Evolutionary conservation across 2,888 invertebrate genomes (phyloP).

Genomic region (Arenicola marina): DNA sequence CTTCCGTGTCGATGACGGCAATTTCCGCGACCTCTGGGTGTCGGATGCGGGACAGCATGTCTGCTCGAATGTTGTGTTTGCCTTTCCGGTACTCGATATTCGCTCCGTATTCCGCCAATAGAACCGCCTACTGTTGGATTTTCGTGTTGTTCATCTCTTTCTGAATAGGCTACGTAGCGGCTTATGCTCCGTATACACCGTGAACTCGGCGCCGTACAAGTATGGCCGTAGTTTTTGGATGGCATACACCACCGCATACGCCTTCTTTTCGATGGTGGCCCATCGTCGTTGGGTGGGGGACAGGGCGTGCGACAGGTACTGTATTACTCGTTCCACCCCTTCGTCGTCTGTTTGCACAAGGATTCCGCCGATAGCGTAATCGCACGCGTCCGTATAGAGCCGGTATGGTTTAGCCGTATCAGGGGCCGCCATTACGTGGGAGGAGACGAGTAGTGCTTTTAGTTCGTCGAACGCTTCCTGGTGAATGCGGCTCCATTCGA

Average conservation of each 20-base stretch:
- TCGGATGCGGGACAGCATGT: not conserved
- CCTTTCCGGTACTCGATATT: too few relatives aligned
- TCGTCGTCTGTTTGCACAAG: slow-evolving; percentile 6
- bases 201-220: slow-evolving; percentile 8
- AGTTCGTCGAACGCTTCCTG: slow-evolving; percentile 7
- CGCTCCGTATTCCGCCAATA: slow-evolving; percentile 10
- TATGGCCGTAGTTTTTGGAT: slow-evolving; percentile 8
- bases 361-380: slow-evolving; percentile 6
- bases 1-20: not conserved
- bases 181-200: slow-evolving; percentile 13
- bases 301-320: slow-evolving; percentile 7
- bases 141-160: slow-evolving; percentile 8
- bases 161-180: slow-evolving; percentile 8
- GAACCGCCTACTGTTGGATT: slow-evolving; percentile 8
- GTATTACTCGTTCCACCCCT: slow-evolving; percentile 11
- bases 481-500: not conserved
- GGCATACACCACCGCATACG: slow-evolving; percentile 2
- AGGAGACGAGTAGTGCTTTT: not conserved
- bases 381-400: slow-evolving; percentile 12
- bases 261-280: slow-evolving; percentile 10
- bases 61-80: too few relatives aligned
- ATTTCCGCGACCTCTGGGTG: not conserved
- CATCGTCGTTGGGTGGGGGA: slow-evolving; percentile 1
- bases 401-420: not conserved
- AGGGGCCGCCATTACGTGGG: slow-evolving; percentile 4